phyloP scores from a whole-genome alignment of 2,797 vertebrate species.

The Vultur gryphus region DNA sequence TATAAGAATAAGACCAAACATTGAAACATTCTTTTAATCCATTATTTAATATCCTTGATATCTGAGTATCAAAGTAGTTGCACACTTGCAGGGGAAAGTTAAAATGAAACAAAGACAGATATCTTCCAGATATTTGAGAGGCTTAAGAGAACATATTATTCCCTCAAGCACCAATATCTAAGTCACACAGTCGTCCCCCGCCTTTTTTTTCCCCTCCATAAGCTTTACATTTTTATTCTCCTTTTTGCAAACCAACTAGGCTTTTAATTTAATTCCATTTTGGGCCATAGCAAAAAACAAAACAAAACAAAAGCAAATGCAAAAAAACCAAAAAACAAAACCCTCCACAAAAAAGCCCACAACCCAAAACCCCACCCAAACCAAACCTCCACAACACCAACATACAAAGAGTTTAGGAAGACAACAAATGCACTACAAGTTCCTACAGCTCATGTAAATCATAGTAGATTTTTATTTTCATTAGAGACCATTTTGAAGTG shows the following conservation, averaged over 20 bases:
- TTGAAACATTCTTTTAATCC: background rate
- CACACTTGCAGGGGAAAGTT: background rate
- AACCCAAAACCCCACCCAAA: background rate
- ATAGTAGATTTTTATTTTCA: background rate
- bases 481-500: background rate
- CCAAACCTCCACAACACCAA: background rate
- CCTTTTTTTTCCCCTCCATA: background rate
- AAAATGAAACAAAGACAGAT: background rate
- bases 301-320: too few species aligned
- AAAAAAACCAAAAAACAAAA: rapidly evolving
- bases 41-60: background rate
- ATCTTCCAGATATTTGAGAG: background rate
- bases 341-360: background rate
- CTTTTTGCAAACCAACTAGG: background rate
- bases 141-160: background rate
- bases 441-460: background rate
- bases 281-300: background rate
- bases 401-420: background rate
- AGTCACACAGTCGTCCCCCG: rapidly evolving
- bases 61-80: background rate
- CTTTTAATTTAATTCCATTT: background rate
- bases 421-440: background rate
- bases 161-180: background rate
- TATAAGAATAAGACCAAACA: background rate
- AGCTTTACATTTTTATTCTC: background rate